Percentiles rank a stretch among this genome's conserved stretches.
These are phyloP conservation scores for Diplazon laetatorius DNA, from an alignment of 2,888 invertebrate genomes.

Conservation along the genomic window DNA sequence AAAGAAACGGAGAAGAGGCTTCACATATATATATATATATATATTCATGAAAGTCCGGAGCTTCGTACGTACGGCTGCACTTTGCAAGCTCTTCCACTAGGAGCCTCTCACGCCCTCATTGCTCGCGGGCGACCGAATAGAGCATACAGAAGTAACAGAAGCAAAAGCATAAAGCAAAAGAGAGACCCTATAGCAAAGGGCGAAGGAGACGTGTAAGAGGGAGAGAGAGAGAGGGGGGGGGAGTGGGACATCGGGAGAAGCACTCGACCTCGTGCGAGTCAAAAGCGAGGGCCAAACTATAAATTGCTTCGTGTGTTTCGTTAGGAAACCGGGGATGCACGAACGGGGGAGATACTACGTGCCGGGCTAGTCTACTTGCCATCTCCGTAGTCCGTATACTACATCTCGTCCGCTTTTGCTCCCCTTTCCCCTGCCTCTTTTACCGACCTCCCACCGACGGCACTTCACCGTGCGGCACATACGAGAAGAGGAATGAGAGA, in stretches of 20 bases:
- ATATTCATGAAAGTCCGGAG: neutral
- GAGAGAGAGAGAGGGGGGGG: slow-evolving; percentile 30
- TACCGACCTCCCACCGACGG: too few relatives aligned
- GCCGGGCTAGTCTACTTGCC: slow-evolving; percentile 22
- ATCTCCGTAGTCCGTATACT: neutral
- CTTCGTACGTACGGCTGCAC: slow-evolving; percentile 12
- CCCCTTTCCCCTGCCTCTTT: neutral
- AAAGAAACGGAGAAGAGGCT: neutral
- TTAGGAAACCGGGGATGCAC: slow-evolving; percentile 54
- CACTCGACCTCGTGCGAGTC: slow-evolving; percentile 58
- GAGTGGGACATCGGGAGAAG: slow-evolving; percentile 35
- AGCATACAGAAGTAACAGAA: slow-evolving; percentile 40
- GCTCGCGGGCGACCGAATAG: slow-evolving; percentile 41
- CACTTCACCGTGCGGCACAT: slow-evolving; percentile 25
- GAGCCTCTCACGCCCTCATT: slow-evolving; percentile 53
- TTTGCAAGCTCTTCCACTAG: slow-evolving; percentile 22
- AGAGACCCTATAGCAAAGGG: slow-evolving; percentile 25
- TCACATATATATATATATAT: too few relatives aligned
- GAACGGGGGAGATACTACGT: slow-evolving; percentile 55
- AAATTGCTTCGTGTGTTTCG: slow-evolving; percentile 63
- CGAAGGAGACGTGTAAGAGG: neutral
- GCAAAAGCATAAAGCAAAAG: slow-evolving; percentile 55
- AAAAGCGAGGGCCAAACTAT: slow-evolving; percentile 60
- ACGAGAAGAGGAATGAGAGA: slow-evolving; percentile 46
- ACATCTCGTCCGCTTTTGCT: neutral